Conservation (phyloP, 2,888 invertebrate genomes). For the Tanytarsus gracilentus region DNA sequence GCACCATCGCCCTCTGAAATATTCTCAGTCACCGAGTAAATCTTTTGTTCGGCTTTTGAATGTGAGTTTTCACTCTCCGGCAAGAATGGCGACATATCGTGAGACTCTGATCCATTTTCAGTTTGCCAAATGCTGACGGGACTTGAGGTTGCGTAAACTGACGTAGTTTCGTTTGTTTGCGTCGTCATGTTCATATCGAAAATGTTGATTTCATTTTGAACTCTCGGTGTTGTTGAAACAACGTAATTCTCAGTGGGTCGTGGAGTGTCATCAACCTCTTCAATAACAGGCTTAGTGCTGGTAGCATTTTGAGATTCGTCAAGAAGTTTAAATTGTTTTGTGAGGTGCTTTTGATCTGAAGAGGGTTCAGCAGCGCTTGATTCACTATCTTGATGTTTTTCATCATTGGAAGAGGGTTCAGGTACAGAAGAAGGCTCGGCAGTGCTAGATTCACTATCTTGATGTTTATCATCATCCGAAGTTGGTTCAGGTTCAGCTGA, state of each 20-base stretch:
- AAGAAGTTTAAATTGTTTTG: conserved; percentile 17
- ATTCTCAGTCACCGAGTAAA: conserved; percentile 31
- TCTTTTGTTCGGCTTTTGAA: conserved; percentile 13
- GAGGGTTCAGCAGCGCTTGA: too few relatives aligned
- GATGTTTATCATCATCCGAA: conserved; percentile 39
- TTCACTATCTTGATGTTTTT: too few relatives aligned
- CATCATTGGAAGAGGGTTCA: too few relatives aligned
- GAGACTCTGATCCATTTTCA: conserved; percentile 13
- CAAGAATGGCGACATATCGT: conserved; percentile 30
- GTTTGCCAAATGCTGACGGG: conserved; percentile 29
- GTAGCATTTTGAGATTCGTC: conserved; percentile 12
- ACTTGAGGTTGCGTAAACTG: conserved; percentile 31
- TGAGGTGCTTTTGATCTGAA: conserved; percentile 27
- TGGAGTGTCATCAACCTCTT: conserved; percentile 32
- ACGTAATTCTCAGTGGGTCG: conserved; percentile 32
- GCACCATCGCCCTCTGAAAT: conserved; percentile 29
- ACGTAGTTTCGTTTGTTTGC: background rate
- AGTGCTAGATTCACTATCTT: too few relatives aligned
- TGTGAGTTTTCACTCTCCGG: conserved; percentile 26
- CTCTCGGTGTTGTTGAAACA: conserved; percentile 22
- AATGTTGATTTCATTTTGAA: conserved; percentile 30
- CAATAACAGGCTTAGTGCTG: conserved; percentile 31
- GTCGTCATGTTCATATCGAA: conserved; percentile 31
- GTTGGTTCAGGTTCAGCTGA: conserved; percentile 39
- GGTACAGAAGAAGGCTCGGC: conserved; percentile 34